Percentiles rank a stretch among this genome's conserved stretches.
Conservation (phyloP, 2,888 invertebrate genomes). For the Tridacna gigas region DNA sequence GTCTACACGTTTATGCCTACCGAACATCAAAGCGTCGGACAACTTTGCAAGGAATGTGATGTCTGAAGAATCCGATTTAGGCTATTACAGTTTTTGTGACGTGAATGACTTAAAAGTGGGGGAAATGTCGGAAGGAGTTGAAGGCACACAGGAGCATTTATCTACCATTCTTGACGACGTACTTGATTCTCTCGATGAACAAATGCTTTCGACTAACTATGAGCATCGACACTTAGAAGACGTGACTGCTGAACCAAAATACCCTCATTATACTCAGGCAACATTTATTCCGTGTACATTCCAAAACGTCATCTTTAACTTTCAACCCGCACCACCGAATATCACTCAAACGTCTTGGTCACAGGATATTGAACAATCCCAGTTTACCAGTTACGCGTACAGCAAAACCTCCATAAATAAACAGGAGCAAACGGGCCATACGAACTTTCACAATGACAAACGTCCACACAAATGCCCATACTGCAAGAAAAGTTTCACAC, state of each 20-base stretch:
- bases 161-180: slow-evolving; percentile 59
- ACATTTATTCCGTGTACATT: background rate
- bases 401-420: slow-evolving; percentile 45
- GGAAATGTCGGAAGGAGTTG: slow-evolving; percentile 27
- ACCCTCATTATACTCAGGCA: background rate
- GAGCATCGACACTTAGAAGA: too few relatives aligned
- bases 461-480: slow-evolving; percentile 64
- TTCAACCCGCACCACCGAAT: background rate
- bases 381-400: slow-evolving; percentile 30
- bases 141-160: slow-evolving; percentile 39
- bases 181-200: slow-evolving; percentile 23
- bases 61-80: slow-evolving; percentile 59
- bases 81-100: slow-evolving; percentile 58
- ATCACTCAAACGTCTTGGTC: background rate
- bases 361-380: background rate
- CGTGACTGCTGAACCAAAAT: background rate
- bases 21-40: slow-evolving; percentile 46
- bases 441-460: slow-evolving; percentile 50
- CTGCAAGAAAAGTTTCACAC: slow-evolving; percentile 67
- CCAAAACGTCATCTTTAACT: slow-evolving; percentile 9
- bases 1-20: slow-evolving; percentile 41
- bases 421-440: slow-evolving; percentile 55
- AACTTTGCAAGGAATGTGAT: slow-evolving; percentile 61
- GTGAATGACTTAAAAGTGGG: slow-evolving; percentile 23
- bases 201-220: background rate